Base-by-base conservation (phyloP, 2,888 invertebrate genomes). In the Gymnosoma rotundatum region DNA sequence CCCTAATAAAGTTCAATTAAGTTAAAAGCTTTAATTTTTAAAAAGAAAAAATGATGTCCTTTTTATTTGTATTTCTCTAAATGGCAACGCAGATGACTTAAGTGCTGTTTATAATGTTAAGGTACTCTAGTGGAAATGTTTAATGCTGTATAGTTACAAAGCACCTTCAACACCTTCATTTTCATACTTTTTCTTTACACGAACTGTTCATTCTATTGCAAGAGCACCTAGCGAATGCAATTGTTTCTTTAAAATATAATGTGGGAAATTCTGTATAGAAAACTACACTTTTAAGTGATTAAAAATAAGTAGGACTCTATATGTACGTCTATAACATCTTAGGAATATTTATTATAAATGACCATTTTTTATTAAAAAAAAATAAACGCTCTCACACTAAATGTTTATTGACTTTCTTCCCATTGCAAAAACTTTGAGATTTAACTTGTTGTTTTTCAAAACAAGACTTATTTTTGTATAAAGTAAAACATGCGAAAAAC, bases 401-500 rank as follows among this genome's bases (percentile, higher is more conserved):
- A 50, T 18, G 18, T 60, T 36, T 61, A 20, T 38, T 21, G 12
- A 32, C 54, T n/a, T n/a, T 8, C 42, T 69, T 74, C 52, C 21
- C 7, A 38, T 38, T 18, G 14, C 42, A 60, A 50, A 4, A 54
- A 6, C n/a, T 48, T 48, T 48, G 45, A 48, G n/a, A 4, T 7
- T 10, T 18, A 52, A 18, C 9, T 83, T 75, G 48, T 25, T 73
- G 32, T 50, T 52, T 63, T 72, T 25, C 1, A 25, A 4, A 36
- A 48, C 42, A 45, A 21, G 1, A 54, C n/a, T 58, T 32, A 50
- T 48, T 70, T 79, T 81, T 90, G 89, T 90, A 87, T 88, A 88
- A 88, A 90, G 88, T 90, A 90, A 90, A 90, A 90, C 90, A 91
- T 88, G 90, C 90, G 90, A 90, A 90, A 90, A 90, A 90, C 90